phyloP scores from a whole-genome alignment of 1,140 invertebrate genomes.

The Drosophila neocordata region DNA sequence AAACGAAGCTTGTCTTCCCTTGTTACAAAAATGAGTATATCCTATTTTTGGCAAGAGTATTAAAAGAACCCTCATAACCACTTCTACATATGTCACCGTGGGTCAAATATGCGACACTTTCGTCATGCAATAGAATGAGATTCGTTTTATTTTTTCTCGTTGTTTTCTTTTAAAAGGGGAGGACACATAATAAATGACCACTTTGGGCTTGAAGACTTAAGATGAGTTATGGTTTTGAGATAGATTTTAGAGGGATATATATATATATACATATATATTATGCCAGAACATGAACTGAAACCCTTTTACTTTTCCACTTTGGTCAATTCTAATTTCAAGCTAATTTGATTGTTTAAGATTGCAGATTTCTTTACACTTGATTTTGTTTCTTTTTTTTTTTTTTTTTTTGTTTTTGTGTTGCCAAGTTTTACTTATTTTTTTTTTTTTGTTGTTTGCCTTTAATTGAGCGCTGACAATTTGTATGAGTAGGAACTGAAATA shows the following conservation, averaged over 20 bases:
- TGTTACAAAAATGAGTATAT: not conserved
- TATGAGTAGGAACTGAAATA: slow-evolving; percentile 64
- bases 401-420: no score
- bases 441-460: slow-evolving; percentile 38
- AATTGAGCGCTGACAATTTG: slow-evolving; percentile 73
- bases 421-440: slow-evolving; percentile 20
- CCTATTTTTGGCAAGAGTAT: not conserved
- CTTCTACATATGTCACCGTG: slow-evolving; percentile 53
- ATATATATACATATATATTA: slow-evolving; percentile 43
- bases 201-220: slow-evolving; percentile 37
- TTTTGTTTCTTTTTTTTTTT: no score
- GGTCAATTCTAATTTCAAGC: slow-evolving; percentile 37
- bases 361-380: not conserved
- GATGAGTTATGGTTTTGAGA: slow-evolving; percentile 60
- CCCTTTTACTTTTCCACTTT: slow-evolving; percentile 53
- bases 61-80: not conserved
- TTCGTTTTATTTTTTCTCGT: not conserved
- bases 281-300: slow-evolving; percentile 60
- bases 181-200: slow-evolving; percentile 70
- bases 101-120: slow-evolving; percentile 70
- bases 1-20: no score
- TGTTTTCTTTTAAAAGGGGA: slow-evolving; percentile 9
- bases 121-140: slow-evolving; percentile 52
- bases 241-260: slow-evolving; percentile 7
- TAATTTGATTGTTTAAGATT: slow-evolving; percentile 14